phyloP scores from a whole-genome alignment of 2,113 vertebrate genomes.

The Rhinopomastus cyanomelas region DNA sequence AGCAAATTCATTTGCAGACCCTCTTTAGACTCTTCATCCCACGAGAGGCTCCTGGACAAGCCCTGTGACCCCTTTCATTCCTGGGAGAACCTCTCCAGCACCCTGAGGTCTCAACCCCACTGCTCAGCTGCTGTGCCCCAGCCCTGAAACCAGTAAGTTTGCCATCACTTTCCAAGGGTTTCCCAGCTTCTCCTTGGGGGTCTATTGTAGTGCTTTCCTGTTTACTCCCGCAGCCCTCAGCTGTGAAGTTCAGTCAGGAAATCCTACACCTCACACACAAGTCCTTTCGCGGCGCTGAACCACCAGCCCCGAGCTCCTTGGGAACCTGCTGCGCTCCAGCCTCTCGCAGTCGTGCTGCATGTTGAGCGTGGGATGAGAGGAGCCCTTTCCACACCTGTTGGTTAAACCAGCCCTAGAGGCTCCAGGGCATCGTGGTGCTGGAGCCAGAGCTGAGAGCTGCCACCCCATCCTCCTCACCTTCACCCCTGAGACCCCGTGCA shows the following conservation, averaged over 20 bases:
- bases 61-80: neutral
- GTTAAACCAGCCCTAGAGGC: neutral
- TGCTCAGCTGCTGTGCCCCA: rapidly evolving
- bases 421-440: neutral
- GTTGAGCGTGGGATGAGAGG: neutral
- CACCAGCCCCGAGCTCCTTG: neutral
- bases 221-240: constrained; percentile 7
- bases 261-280: neutral
- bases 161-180: neutral
- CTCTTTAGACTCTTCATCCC: neutral
- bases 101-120: neutral
- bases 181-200: neutral
- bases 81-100: neutral
- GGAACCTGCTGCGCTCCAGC: neutral
- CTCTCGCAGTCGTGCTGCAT: too few relatives aligned
- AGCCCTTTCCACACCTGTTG: neutral
- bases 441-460: neutral
- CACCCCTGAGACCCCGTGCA: neutral
- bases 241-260: constrained; percentile 20
- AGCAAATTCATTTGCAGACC: neutral
- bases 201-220: constrained; percentile 48
- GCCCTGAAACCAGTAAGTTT: neutral
- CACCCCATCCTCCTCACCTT: neutral
- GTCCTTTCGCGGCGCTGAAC: neutral
- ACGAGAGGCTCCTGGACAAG: neutral